These are phyloP conservation scores for Hexactinellida sp. DNA, from an alignment of 37 sponge, comb jelly and placozoan species.

Conservation along the genomic window DNA sequence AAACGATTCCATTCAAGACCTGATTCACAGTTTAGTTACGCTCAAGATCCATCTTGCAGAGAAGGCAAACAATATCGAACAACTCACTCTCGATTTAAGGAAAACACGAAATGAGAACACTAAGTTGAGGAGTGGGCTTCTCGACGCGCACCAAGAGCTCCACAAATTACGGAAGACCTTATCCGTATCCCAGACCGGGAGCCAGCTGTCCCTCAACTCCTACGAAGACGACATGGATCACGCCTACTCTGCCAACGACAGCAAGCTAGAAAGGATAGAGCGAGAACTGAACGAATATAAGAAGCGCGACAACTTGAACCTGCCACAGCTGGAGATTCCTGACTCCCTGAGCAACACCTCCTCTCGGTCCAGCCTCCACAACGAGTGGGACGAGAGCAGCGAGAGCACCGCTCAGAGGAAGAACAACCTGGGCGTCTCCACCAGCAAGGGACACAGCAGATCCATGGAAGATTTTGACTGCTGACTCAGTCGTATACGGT, in stretches of 20 bases:
- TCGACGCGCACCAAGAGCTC: not conserved
- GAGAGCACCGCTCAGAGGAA: not conserved
- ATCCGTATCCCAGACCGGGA: not conserved
- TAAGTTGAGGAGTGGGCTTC: not conserved
- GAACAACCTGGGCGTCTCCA: not conserved
- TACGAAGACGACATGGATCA: not conserved
- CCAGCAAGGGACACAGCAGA: not conserved
- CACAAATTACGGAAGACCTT: not conserved
- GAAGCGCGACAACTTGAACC: not conserved
- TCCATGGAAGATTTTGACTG: not conserved
- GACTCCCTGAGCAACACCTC: not conserved
- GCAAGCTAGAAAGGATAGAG: not conserved
- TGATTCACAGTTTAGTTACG: not conserved
- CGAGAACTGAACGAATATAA: not conserved
- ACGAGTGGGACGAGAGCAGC: not conserved
- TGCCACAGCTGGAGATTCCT: not conserved
- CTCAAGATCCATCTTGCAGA: not conserved
- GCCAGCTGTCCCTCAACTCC: not conserved
- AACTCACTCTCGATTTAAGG: not conserved
- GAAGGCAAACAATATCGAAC: not conserved
- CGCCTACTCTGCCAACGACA: not conserved
- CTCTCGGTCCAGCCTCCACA: not conserved
- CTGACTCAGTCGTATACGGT: not conserved
- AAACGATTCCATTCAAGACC: not conserved
- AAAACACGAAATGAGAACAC: constrained; percentile 9